Evolutionary conservation across 2,888 invertebrate genomes (phyloP).

Genomic region (Mycalesis mineus): DNA sequence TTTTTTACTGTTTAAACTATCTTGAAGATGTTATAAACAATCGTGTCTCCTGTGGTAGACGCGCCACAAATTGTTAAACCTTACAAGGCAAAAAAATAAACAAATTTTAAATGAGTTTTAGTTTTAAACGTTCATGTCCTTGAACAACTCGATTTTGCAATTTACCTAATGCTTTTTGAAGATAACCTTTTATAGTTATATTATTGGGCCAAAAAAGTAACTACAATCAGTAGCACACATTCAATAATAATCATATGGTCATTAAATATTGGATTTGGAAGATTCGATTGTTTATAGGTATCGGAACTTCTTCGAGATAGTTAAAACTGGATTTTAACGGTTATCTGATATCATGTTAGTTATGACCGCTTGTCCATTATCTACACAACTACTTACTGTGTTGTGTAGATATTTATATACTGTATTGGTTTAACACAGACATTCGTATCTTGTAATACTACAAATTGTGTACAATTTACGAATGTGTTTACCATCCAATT

Average conservation of each 20-base stretch:
- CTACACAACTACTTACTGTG: too few species aligned
- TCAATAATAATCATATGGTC: background rate
- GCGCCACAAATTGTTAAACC: too few species aligned
- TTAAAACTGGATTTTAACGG: slow-evolving; percentile 1
- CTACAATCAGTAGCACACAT: background rate
- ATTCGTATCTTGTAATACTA: background rate
- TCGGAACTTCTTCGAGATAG: background rate
- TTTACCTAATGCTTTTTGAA: background rate
- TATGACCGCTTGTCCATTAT: background rate
- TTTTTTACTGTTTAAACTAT: too few species aligned
- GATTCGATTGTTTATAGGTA: background rate
- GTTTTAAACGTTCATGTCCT: background rate
- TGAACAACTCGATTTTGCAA: background rate
- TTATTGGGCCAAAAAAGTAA: background rate
- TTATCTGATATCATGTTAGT: background rate
- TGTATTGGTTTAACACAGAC: background rate
- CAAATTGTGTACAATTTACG: background rate
- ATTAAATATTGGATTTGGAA: background rate
- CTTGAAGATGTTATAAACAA: too few species aligned
- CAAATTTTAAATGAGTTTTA: too few species aligned
- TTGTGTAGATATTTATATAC: too few species aligned
- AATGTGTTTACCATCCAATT: background rate
- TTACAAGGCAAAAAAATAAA: too few species aligned
- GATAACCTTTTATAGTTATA: background rate
- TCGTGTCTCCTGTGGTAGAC: too few species aligned